phyloP scores from a whole-genome alignment of 2,113 vertebrate species.

The Pomatorhinus ruficollis region DNA sequence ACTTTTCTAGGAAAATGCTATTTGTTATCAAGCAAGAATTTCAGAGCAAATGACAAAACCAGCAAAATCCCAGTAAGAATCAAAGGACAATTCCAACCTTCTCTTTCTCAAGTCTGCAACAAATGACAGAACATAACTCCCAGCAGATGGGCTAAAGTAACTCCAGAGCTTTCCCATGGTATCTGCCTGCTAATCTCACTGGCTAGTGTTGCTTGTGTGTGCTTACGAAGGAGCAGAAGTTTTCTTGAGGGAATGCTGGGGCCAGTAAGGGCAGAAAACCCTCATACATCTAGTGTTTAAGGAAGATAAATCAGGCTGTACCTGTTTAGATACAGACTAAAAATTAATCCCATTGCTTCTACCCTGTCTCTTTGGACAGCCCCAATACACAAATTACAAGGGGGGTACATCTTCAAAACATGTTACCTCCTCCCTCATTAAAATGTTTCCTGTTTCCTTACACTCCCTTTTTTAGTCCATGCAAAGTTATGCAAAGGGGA shows the following conservation, averaged over 20 bases:
- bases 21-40: background rate
- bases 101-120: background rate
- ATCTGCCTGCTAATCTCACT: background rate
- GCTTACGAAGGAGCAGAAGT: background rate
- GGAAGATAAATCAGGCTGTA: conserved; percentile 18
- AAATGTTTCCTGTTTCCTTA: background rate
- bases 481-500: conserved; percentile 5
- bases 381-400: background rate
- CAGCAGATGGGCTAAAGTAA: background rate
- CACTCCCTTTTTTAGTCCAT: conserved; percentile 8
- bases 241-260: background rate
- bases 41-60: background rate
- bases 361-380: background rate
- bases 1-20: background rate
- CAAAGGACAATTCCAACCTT: background rate
- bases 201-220: background rate
- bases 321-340: background rate
- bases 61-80: background rate
- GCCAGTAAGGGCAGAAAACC: background rate
- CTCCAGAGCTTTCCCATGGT: background rate
- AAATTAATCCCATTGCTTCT: background rate
- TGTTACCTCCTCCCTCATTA: background rate
- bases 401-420: background rate
- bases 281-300: background rate
- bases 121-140: background rate